Conservation (phyloP, 2,888 invertebrate genomes). For the Leptinotarsa tumamoca region DNA sequence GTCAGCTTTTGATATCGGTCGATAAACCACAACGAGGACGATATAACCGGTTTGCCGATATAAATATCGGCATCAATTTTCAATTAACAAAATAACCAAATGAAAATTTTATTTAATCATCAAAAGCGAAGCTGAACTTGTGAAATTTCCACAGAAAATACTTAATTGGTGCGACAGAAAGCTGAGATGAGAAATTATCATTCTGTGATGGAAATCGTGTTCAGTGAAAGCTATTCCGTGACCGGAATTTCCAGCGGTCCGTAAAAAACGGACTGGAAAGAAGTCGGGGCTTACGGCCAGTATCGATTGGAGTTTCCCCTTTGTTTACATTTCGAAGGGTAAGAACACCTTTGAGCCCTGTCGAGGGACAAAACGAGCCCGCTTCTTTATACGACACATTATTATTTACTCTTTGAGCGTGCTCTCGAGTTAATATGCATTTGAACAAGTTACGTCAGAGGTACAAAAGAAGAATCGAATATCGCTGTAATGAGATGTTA, state of each 20-base stretch:
- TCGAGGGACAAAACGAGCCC: neutral
- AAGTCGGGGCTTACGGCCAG: slow-evolving; percentile 2
- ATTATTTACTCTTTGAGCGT: slow-evolving; percentile 11
- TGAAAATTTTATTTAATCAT: too few species aligned
- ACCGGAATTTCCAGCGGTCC: neutral
- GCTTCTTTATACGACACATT: slow-evolving; percentile 16
- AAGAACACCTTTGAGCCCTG: slow-evolving; percentile 16
- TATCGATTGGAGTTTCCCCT: slow-evolving; percentile 18
- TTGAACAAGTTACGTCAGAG: slow-evolving; percentile 5
- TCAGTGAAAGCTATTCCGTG: neutral
- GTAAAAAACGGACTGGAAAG: neutral
- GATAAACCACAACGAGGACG: too few species aligned
- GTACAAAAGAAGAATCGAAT: slow-evolving; percentile 3
- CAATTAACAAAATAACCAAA: too few species aligned
- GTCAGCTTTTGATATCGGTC: too few species aligned
- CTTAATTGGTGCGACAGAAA: too few species aligned
- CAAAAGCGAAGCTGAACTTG: too few species aligned
- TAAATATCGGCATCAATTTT: too few species aligned
- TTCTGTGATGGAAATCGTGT: neutral
- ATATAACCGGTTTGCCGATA: too few species aligned
- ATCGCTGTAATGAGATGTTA: slow-evolving; percentile 1
- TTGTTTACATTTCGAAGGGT: slow-evolving; percentile 14
- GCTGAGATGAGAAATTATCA: too few species aligned
- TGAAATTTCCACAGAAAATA: too few species aligned
- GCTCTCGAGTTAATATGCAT: slow-evolving; percentile 12